Evolutionary conservation across 2,797 vertebrate species (phyloP).

Genomic region (Cuculus canorus): DNA sequence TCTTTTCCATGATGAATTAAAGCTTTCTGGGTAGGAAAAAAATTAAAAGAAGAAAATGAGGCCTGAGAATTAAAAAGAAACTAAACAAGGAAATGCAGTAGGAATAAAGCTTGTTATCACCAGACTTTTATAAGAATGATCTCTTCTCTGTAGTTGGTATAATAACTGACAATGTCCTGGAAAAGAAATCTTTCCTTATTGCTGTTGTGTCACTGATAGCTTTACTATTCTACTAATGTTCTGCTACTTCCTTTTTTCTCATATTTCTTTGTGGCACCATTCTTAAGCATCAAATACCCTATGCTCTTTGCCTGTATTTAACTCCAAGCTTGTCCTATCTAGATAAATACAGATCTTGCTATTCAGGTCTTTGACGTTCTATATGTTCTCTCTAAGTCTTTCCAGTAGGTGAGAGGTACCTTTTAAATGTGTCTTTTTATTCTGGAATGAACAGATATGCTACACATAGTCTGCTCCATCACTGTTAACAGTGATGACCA

Average conservation of each 20-base stretch:
- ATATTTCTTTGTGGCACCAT: background rate
- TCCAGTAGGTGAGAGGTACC: background rate
- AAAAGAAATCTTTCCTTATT: background rate
- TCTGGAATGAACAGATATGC: background rate
- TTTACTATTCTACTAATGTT: background rate
- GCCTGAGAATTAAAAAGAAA: background rate
- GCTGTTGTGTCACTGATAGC: background rate
- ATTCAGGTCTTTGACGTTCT: background rate
- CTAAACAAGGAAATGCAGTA: background rate
- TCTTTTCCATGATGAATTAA: background rate
- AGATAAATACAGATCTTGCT: background rate
- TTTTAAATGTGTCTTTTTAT: background rate
- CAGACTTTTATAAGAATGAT: background rate
- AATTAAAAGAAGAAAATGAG: background rate
- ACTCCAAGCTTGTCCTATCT: background rate
- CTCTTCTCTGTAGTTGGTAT: background rate
- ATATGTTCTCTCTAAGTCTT: background rate
- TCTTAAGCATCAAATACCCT: background rate
- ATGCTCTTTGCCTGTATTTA: background rate
- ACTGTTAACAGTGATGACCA: background rate
- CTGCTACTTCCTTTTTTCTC: background rate
- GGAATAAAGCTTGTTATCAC: background rate
- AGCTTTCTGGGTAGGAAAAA: background rate
- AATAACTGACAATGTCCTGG: background rate
- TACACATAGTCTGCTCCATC: fast-evolving